A percentile compares a stretch with the other conserved stretches of the same genome.
Conservation (phyloP, 2,888 invertebrate species). For the Napeogenes inachia region DNA sequence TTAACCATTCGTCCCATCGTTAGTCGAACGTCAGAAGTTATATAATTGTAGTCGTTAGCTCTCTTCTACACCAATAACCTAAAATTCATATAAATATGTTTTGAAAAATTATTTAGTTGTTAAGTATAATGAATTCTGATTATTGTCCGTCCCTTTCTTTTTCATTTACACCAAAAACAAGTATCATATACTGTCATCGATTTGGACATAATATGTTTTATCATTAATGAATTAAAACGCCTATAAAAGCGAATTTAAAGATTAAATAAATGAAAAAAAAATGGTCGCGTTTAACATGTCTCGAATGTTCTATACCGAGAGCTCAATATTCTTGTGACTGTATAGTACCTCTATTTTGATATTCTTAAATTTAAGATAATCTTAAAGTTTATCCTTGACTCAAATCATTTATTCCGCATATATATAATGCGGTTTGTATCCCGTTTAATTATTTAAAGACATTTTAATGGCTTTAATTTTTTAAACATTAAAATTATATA, state of each 20-base stretch:
- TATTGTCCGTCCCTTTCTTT: too few species aligned
- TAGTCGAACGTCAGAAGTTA: slow-evolving; percentile 46
- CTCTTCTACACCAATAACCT: slow-evolving; percentile 39
- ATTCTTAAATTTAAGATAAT: slow-evolving; percentile 15
- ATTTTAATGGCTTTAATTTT: slow-evolving; percentile 20
- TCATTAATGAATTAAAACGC: too few species aligned
- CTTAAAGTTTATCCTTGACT: slow-evolving; percentile 5
- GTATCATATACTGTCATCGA: too few species aligned
- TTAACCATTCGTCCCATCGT: slow-evolving; percentile 65
- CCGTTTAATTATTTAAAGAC: slow-evolving; percentile 9
- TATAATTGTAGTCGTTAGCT: slow-evolving; percentile 61
- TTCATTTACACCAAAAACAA: too few species aligned
- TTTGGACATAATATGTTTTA: too few species aligned
- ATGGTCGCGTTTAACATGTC: not conserved
- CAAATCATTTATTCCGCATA: slow-evolving; percentile 7
- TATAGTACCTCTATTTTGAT: slow-evolving; percentile 27
- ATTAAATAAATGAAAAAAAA: not conserved
- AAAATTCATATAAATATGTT: not conserved
- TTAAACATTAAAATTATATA: slow-evolving; percentile 45
- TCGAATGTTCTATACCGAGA: slow-evolving; percentile 12
- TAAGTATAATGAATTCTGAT: too few species aligned
- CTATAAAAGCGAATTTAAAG: not conserved
- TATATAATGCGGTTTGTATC: slow-evolving; percentile 13
- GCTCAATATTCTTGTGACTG: slow-evolving; percentile 33
- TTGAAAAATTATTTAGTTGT: not conserved